These are phyloP conservation scores for Caenorhabditis wallacei DNA, from an alignment of 2,888 invertebrate genomes.

Conservation along the genomic window DNA sequence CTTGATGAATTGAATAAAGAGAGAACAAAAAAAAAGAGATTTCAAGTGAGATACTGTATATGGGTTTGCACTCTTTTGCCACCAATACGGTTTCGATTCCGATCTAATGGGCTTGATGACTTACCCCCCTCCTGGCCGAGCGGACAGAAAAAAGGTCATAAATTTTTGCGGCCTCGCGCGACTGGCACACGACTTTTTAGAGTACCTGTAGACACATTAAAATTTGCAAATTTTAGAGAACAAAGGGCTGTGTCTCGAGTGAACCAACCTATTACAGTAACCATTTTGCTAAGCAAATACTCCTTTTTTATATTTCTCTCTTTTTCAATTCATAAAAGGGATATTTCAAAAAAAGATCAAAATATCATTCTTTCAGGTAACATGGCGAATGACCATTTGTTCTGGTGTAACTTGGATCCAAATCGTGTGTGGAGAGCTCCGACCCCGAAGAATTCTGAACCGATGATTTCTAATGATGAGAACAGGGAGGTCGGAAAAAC, in stretches of 20 bases:
- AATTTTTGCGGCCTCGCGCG: conserved; percentile 39
- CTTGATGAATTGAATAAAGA: conserved; percentile 32
- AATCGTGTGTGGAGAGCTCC: conserved; percentile 55
- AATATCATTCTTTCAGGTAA: not conserved
- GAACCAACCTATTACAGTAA: not conserved
- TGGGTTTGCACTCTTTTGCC: conserved; percentile 50
- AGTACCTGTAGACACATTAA: conserved; percentile 31
- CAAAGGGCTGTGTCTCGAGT: conserved; percentile 12
- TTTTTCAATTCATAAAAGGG: not conserved
- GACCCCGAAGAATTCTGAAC: conserved; percentile 20
- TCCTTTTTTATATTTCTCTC: not conserved
- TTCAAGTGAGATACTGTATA: conserved; percentile 21
- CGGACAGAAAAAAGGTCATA: conserved; percentile 23
- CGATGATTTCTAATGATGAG: conserved; percentile 8
- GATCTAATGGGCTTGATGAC: conserved; percentile 49
- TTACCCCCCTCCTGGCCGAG: not conserved
- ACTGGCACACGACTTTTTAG: not conserved
- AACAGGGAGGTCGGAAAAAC: conserved; percentile 8
- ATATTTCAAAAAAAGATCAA: not conserved
- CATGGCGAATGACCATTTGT: conserved; percentile 2
- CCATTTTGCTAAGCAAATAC: not conserved
- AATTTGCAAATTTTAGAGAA: conserved; percentile 31
- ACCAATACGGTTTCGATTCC: conserved; percentile 55
- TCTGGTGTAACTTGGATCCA: conserved; percentile 51
- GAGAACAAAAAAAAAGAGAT: not conserved